phyloP scores from a whole-genome alignment of 1,140 invertebrate genomes.

The Eciton burchellii region DNA sequence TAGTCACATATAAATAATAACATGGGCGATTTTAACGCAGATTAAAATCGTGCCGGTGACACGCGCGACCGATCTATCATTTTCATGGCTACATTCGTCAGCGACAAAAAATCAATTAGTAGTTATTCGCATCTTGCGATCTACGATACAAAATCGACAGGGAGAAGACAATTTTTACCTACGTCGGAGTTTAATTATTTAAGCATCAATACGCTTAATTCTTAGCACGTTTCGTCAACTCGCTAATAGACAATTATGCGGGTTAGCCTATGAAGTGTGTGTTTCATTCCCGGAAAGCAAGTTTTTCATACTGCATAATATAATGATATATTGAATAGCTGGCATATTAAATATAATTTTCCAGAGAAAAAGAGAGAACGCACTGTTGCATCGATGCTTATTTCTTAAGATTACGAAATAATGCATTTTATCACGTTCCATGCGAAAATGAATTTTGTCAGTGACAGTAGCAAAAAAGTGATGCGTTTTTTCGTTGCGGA shows the following conservation, averaged over 20 bases:
- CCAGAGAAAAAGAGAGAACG: neutral
- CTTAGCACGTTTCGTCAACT: conserved; percentile 20
- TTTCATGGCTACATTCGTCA: conserved; percentile 42
- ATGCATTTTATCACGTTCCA: neutral
- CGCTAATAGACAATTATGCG: conserved; percentile 47
- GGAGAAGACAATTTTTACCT: conserved; percentile 17
- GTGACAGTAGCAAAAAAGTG: neutral
- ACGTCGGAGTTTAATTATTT: conserved; percentile 22
- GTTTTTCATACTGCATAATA: conserved; percentile 15
- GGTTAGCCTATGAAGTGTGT: neutral
- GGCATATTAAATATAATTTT: conserved; percentile 21
- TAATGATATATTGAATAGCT: neutral
- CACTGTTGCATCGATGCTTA: neutral
- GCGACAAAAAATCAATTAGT: conserved; percentile 47
- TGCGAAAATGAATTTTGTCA: neutral
- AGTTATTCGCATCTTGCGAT: conserved; percentile 18
- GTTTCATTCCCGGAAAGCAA: neutral
- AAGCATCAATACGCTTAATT: neutral
- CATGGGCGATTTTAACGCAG: conserved; percentile 38
- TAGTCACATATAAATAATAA: conserved; percentile 53
- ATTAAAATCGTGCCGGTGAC: conserved; percentile 45
- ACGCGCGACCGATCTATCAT: conserved; percentile 34
- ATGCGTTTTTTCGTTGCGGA: neutral
- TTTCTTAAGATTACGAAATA: neutral
- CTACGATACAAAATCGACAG: neutral